phyloP scores from a whole-genome alignment of 2,888 invertebrate genomes.

The Cylindroiulus punctatus region DNA sequence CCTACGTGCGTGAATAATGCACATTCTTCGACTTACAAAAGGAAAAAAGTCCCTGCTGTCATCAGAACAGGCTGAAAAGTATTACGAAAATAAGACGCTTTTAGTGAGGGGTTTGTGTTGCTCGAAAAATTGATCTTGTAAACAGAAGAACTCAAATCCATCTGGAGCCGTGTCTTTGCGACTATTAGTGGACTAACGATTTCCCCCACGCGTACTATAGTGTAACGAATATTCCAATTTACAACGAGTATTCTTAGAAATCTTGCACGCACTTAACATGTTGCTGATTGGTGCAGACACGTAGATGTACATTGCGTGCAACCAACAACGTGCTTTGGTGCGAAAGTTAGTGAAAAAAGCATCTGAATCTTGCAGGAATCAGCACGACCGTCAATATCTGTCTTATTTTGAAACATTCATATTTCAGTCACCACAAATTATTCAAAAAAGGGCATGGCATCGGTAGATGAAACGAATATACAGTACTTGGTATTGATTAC shows the following conservation, averaged over 20 bases:
- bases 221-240: not conserved
- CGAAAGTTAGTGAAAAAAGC: too few relatives aligned
- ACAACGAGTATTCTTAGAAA: not conserved
- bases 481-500: too few relatives aligned
- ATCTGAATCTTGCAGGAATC: too few relatives aligned
- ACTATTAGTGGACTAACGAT: not conserved
- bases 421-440: too few relatives aligned
- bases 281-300: too few relatives aligned
- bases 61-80: slow-evolving; percentile 22
- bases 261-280: too few relatives aligned
- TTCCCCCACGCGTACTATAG: not conserved
- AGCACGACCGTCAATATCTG: too few relatives aligned
- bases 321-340: too few relatives aligned
- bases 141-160: not conserved
- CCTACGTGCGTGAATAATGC: slow-evolving; percentile 20
- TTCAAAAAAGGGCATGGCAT: too few relatives aligned
- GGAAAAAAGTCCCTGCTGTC: slow-evolving; percentile 18
- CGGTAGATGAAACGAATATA: too few relatives aligned
- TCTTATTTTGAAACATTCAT: too few relatives aligned
- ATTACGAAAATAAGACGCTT: slow-evolving; percentile 12
- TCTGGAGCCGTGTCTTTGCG: not conserved
- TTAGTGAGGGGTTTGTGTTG: not conserved
- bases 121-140: not conserved
- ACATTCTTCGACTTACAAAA: not conserved
- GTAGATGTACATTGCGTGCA: too few relatives aligned